A percentile compares a stretch with the other conserved stretches of the same genome.
phyloP scores from a whole-genome alignment of 2,888 invertebrate genomes.

The Sabatieria punctata region DNA sequence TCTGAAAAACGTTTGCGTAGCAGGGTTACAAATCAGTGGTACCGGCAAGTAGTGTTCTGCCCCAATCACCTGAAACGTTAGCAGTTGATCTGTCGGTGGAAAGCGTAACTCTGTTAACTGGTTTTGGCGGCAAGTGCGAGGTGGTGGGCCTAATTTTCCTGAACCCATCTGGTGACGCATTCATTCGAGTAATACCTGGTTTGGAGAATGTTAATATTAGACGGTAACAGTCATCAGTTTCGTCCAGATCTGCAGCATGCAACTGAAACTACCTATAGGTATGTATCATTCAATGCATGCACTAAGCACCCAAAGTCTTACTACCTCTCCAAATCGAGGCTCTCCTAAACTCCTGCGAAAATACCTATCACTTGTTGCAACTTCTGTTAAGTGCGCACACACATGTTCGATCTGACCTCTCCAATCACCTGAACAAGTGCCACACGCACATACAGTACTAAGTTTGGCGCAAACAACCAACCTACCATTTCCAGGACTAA shows the following conservation, averaged over 20 bases:
- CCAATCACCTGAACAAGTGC: slow-evolving; percentile 27
- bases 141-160: too few relatives aligned
- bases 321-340: slow-evolving; percentile 26
- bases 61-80: too few relatives aligned
- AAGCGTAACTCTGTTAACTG: too few relatives aligned
- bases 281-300: background rate
- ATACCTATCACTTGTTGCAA: slow-evolving; percentile 23
- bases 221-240: slow-evolving; percentile 30
- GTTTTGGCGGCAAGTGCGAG: too few relatives aligned
- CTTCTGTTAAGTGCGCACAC: slow-evolving; percentile 32
- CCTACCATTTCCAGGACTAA: slow-evolving; percentile 5
- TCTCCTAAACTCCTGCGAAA: slow-evolving; percentile 28
- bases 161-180: too few relatives aligned
- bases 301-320: background rate
- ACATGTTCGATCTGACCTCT: slow-evolving; percentile 33
- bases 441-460: background rate
- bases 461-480: too few relatives aligned
- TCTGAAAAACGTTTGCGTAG: too few relatives aligned
- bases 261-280: slow-evolving; percentile 18
- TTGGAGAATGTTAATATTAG: slow-evolving; percentile 29
- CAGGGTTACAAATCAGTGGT: too few relatives aligned
- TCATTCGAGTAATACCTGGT: slow-evolving; percentile 20
- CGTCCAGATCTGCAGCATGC: slow-evolving; percentile 30
- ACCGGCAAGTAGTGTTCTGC: too few relatives aligned
- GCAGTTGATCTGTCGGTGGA: too few relatives aligned